Base-by-base conservation (phyloP, 2,797 vertebrate genomes). In the Salmo trutta region DNA sequence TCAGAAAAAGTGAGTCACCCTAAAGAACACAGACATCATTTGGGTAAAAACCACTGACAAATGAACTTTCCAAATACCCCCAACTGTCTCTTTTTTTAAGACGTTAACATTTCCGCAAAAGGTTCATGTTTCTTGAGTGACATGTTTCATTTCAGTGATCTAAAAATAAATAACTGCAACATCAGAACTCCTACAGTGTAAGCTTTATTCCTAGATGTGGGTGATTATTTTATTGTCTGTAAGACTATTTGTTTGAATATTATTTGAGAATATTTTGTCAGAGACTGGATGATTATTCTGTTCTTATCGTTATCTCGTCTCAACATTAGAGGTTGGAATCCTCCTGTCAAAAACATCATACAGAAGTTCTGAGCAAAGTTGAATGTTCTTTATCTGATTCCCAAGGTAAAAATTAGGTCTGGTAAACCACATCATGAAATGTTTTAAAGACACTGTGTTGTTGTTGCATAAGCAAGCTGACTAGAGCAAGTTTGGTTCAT, bases 61-160 rank as follows among this genome's bases (percentile, higher is more conserved):
- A 90, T 92, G 85, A 93, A 91, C 91, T 91, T 91, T 94, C 80
- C 77, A 72, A 90, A 89, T 82, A 83, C 78, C 90, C 82, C 52
- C 76, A 86, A 82, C 70, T 69, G 56, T 64, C 66, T 78, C 65
- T 79, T 86, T 83, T 83, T 77, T 85, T 47, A 47, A 47, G 41
- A 74, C 76, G 74, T 84, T 89, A 91, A 86, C 91, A 92, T 93
- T 93, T 90, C 82, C 78, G 53, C 75, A 47, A 92, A 93, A 93
- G 91, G 91, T 91, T 90, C 90, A 83, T 88, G 68, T 85, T 83
- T 87, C 70, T 54, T 85, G 85, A 91, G 83, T 90, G 88, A 84
- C 91, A 84, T 76, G 76, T 84, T 84, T 87, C 4, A 79, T 91
- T 79, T 81, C 52, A 73, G 10, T 72, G 71, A 47, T 73, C 81